Evolutionary conservation across 35 echinoderm and acorn worm genomes (phyloP).

Genomic region (Ophiothrix spiculata): DNA sequence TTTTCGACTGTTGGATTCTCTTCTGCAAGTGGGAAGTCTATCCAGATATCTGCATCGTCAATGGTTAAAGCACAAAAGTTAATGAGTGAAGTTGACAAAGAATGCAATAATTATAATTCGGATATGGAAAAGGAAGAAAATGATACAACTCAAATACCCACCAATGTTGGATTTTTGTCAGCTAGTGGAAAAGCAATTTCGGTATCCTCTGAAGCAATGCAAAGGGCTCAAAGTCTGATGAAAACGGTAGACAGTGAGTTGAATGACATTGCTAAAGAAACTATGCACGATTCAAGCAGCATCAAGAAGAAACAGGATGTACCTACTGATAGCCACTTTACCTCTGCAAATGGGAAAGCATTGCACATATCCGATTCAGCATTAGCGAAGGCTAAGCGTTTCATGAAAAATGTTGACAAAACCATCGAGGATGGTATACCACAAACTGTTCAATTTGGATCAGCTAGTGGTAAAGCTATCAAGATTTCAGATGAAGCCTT

Average conservation of each 20-base stretch:
- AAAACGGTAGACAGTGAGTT: no score
- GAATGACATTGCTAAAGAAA: no score
- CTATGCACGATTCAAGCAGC: no score
- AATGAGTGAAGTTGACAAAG: no score
- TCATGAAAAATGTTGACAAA: neutral
- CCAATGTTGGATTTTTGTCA: constrained; percentile 14
- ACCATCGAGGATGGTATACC: neutral
- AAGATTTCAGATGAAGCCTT: constrained; percentile 12
- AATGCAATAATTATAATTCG: no score
- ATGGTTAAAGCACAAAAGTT: constrained; percentile 42
- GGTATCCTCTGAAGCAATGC: constrained; percentile 24
- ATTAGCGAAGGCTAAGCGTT: neutral
- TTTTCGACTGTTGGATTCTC: constrained; percentile 30
- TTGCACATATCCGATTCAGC: constrained; percentile 42
- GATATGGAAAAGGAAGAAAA: no score
- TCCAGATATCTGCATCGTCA: constrained; percentile 38
- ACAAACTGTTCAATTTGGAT: neutral
- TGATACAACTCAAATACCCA: neutral
- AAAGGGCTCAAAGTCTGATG: constrained; percentile 24
- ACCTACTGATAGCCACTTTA: no score
- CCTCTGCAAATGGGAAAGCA: constrained; percentile 49
- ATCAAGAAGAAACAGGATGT: no score
- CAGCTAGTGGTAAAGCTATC: constrained; percentile 35
- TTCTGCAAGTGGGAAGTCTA: constrained; percentile 50
- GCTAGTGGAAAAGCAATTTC: constrained; percentile 40